phyloP scores from a whole-genome alignment of 2,888 invertebrate species.

The Amblyjoppa proteus region DNA sequence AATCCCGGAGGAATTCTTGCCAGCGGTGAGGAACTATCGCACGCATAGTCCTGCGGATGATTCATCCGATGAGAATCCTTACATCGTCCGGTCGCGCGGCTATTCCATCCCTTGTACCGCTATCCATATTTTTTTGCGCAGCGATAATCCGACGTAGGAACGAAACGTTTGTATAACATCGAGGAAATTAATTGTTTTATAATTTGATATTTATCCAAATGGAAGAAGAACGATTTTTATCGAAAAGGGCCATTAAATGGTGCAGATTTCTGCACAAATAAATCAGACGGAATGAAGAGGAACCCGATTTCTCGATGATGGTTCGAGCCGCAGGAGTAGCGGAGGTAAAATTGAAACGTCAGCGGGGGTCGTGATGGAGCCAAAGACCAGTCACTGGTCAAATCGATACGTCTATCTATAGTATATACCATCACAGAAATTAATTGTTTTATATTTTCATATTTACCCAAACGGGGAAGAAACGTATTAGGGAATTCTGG shows the following conservation, averaged over 20 bases:
- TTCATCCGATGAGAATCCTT: slow-evolving; percentile 68
- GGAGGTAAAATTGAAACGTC: slow-evolving; percentile 56
- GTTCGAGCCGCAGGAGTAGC: slow-evolving; percentile 17
- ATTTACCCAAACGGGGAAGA: neutral
- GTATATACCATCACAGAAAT: too few relatives aligned
- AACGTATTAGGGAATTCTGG: neutral
- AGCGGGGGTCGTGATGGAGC: slow-evolving; percentile 12
- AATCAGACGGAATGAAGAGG: too few relatives aligned
- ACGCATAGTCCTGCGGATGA: slow-evolving; percentile 58
- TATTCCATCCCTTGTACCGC: neutral
- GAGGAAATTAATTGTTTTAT: neutral
- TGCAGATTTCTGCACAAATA: too few relatives aligned
- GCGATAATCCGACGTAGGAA: neutral
- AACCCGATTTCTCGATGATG: neutral
- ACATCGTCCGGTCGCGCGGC: slow-evolving; percentile 40
- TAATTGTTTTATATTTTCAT: too few relatives aligned
- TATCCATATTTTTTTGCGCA: neutral
- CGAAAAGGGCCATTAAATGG: neutral
- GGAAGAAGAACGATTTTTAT: neutral
- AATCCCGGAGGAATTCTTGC: slow-evolving; percentile 66
- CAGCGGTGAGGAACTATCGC: slow-evolving; percentile 4
- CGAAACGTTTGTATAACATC: too few relatives aligned
- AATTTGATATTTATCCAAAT: neutral
- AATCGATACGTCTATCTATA: neutral
- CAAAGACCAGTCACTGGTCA: slow-evolving; percentile 25